Evolutionary conservation across 2,888 invertebrate species (phyloP).

Genomic region (Ecdyonurus torrentis): DNA sequence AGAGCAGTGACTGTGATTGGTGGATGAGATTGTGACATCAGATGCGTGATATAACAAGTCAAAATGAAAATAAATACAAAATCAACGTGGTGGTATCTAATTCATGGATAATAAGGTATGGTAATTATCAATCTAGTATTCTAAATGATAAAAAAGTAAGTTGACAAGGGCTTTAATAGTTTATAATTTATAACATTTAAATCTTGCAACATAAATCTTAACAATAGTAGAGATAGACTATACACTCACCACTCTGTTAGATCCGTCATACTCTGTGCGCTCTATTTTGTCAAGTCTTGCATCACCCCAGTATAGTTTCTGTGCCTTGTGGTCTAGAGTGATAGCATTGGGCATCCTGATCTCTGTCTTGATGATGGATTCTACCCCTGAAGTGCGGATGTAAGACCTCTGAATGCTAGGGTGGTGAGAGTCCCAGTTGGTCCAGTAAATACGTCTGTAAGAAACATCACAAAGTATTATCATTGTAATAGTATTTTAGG

Average conservation of each 20-base stretch:
- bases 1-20: too few relatives aligned
- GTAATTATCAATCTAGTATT: too few relatives aligned
- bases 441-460: slow-evolving; percentile 60
- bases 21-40: too few relatives aligned
- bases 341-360: slow-evolving; percentile 77
- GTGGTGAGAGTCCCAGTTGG: slow-evolving; percentile 70
- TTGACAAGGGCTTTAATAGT: too few relatives aligned
- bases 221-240: too few relatives aligned
- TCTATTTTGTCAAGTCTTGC: slow-evolving; percentile 73
- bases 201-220: too few relatives aligned
- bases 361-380: slow-evolving; percentile 56
- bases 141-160: too few relatives aligned
- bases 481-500: background rate
- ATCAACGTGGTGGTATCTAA: too few relatives aligned
- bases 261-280: slow-evolving; percentile 62
- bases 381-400: slow-evolving; percentile 44
- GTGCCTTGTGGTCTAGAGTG: slow-evolving; percentile 55
- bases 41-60: too few relatives aligned
- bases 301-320: slow-evolving; percentile 72
- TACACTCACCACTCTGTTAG: slow-evolving; percentile 41
- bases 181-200: too few relatives aligned
- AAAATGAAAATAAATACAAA: too few relatives aligned
- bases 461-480: slow-evolving; percentile 3
- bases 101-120: too few relatives aligned
- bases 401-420: slow-evolving; percentile 68